phyloP scores from a whole-genome alignment of 30 jellyfish, hydroid and myxozoan species.

The Aurelia sp. region DNA sequence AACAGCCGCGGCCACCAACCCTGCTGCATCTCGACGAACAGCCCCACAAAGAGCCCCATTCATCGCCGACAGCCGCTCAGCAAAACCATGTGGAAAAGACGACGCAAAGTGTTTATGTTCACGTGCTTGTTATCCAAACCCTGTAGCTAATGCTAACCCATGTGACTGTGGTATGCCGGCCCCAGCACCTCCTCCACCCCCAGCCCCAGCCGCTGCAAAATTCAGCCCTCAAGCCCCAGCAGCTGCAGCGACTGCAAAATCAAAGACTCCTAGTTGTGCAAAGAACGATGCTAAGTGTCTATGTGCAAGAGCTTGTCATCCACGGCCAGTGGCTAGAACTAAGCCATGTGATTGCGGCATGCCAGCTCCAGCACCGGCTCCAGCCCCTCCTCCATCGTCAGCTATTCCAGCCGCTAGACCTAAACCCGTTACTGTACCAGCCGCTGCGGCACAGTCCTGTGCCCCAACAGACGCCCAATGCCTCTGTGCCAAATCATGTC shows the following conservation, averaged over 20 bases:
- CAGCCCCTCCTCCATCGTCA: constrained; percentile 9
- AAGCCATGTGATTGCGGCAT: constrained; percentile 79
- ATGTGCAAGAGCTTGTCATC: constrained; percentile 71
- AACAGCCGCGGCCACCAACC: constrained; percentile 27
- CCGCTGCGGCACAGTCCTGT: constrained; percentile 11
- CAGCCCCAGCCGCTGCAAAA: constrained; percentile 14
- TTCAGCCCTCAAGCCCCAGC: not conserved
- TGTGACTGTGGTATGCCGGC: constrained; percentile 78
- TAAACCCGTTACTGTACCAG: not conserved
- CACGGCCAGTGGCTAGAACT: constrained; percentile 62
- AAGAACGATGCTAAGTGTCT: constrained; percentile 71
- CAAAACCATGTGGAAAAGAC: constrained; percentile 55
- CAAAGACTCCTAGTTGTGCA: constrained; percentile 31
- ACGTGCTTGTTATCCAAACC: constrained; percentile 70
- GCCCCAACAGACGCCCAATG: constrained; percentile 64
- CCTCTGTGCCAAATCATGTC: constrained; percentile 72
- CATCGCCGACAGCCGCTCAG: constrained; percentile 25
- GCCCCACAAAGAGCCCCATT: constrained; percentile 64
- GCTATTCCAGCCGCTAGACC: not conserved
- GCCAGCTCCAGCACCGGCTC: constrained; percentile 60
- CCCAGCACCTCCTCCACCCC: constrained; percentile 64
- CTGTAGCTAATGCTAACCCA: constrained; percentile 67
- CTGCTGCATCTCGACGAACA: constrained; percentile 52
- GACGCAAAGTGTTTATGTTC: constrained; percentile 83
- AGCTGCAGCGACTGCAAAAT: constrained; percentile 23